phyloP scores from a whole-genome alignment of 1,140 invertebrate species.

The Hylaeus volcanicus region DNA sequence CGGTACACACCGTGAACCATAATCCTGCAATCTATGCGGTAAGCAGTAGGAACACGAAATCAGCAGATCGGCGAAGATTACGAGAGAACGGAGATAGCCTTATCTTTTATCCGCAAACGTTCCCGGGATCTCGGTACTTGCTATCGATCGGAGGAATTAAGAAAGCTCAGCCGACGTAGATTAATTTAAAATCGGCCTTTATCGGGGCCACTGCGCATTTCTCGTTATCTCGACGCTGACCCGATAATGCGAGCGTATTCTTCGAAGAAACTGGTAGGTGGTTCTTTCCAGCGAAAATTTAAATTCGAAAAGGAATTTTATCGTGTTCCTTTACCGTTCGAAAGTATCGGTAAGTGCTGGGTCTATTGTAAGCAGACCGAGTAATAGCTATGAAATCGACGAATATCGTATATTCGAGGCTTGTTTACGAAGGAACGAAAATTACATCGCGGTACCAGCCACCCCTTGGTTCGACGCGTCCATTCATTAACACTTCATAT shows the following conservation, averaged over 20 bases:
- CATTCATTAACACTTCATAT: conserved; percentile 80
- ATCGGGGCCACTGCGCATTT: conserved; percentile 63
- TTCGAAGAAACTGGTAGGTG: not conserved
- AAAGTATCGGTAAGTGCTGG: too few relatives aligned
- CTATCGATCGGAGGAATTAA: conserved; percentile 37
- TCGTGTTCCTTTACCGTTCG: too few relatives aligned
- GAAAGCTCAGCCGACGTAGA: conserved; percentile 37
- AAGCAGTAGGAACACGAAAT: conserved; percentile 26
- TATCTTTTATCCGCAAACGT: conserved; percentile 49
- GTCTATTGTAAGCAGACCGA: not conserved
- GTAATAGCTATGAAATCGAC: not conserved
- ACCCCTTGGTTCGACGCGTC: conserved; percentile 76
- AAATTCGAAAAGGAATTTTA: too few relatives aligned
- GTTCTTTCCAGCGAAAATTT: not conserved
- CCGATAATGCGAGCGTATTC: conserved; percentile 10
- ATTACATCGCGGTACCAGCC: conserved; percentile 75
- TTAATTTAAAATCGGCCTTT: conserved; percentile 63
- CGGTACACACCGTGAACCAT: not conserved
- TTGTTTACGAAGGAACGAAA: conserved; percentile 69
- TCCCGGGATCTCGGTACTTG: conserved; percentile 22
- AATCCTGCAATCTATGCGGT: conserved; percentile 6
- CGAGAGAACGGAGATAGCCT: conserved; percentile 14
- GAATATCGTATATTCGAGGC: conserved; percentile 38
- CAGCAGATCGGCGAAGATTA: conserved; percentile 22
- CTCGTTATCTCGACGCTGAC: conserved; percentile 25